phyloP scores from a whole-genome alignment of 2,888 invertebrate genomes.

The Alloscopus bannaensis region DNA sequence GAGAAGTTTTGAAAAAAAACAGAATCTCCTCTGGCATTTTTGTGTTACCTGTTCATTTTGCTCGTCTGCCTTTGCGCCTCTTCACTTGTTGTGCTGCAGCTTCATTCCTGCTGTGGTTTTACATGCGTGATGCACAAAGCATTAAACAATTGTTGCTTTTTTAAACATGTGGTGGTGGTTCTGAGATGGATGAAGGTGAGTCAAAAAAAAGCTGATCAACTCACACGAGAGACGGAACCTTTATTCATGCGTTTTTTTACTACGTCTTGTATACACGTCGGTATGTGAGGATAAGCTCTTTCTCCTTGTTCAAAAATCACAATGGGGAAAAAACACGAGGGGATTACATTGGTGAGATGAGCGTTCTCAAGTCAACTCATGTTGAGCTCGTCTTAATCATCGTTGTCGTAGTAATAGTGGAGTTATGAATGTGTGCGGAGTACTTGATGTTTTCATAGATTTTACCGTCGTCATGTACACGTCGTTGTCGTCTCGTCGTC shows the following conservation, averaged over 20 bases:
- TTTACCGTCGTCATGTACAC: no score
- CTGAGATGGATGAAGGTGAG: slow-evolving; percentile 4
- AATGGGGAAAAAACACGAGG: slow-evolving; percentile 20
- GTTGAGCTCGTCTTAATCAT: no score
- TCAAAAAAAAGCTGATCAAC: not conserved
- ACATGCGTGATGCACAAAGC: slow-evolving; percentile 41
- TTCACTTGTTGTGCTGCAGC: no score
- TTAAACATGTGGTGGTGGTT: slow-evolving; percentile 62
- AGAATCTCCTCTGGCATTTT: slow-evolving; percentile 48
- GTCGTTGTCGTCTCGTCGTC: no score
- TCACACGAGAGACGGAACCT: not conserved
- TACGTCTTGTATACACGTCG: slow-evolving; percentile 8
- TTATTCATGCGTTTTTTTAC: slow-evolving; percentile 16
- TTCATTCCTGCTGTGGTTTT: slow-evolving; percentile 55
- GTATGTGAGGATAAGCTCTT: not conserved
- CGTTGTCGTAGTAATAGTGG: no score
- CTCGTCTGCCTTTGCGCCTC: slow-evolving; percentile 39
- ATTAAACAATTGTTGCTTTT: slow-evolving; percentile 62
- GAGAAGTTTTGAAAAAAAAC: slow-evolving; percentile 46
- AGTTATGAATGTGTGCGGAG: no score
- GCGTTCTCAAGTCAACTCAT: no score
- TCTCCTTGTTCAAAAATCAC: slow-evolving; percentile 10
- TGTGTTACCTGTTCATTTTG: no score
- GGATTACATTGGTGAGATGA: no score
- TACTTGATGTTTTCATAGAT: no score